These are phyloP conservation scores for Caenorhabditis brenneri DNA, from an alignment of 1,140 invertebrate genomes.

Conservation along the genomic window DNA sequence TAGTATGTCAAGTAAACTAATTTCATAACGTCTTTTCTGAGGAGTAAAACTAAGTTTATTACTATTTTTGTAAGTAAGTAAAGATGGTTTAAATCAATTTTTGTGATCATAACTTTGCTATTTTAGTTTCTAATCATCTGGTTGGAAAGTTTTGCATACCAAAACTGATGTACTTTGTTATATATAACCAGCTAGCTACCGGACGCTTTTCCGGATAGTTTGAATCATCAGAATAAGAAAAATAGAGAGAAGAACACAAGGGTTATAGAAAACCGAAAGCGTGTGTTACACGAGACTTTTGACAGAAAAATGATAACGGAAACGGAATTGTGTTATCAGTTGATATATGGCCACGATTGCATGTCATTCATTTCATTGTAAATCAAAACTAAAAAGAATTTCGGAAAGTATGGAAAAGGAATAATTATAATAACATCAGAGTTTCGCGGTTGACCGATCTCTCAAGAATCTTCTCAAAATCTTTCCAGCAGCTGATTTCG, in stretches of 20 bases:
- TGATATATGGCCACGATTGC: neutral
- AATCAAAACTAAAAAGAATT: constrained; percentile 5
- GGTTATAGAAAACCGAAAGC: neutral
- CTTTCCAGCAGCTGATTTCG: constrained; percentile 80
- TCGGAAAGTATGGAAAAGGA: neutral
- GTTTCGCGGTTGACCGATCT: constrained; percentile 43
- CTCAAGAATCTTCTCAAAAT: constrained; percentile 76
- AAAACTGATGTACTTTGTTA: too few species aligned
- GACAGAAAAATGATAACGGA: neutral
- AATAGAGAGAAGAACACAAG: neutral
- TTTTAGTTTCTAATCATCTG: too few species aligned
- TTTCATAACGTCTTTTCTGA: too few species aligned
- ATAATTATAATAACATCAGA: neutral
- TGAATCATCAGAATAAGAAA: neutral
- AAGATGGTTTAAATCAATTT: too few species aligned
- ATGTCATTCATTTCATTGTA: constrained; percentile 37
- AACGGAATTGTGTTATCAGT: constrained; percentile 41
- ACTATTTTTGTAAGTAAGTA: too few species aligned
- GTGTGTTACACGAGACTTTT: neutral
- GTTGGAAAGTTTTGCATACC: too few species aligned
- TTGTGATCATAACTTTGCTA: too few species aligned
- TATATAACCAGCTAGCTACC: neutral
- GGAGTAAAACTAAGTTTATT: too few species aligned
- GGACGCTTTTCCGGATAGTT: neutral
- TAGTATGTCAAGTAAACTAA: neutral